Base-by-base conservation (phyloP, 2,113 vertebrate species). In the Saguinus imperator region DNA sequence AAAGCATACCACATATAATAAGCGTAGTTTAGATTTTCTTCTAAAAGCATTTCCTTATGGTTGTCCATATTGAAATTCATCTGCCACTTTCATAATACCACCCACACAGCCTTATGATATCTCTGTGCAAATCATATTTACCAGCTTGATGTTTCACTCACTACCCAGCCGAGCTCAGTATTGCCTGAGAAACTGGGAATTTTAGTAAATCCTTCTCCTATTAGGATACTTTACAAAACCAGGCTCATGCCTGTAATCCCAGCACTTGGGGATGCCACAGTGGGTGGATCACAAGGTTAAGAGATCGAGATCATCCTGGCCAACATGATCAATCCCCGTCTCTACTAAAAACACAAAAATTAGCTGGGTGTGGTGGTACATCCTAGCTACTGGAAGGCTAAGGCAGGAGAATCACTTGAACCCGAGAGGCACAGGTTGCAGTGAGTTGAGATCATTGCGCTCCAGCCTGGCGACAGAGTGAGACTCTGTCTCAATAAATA, bases 41-140 rank as follows among this genome's bases (percentile, higher is more conserved):
- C 14, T 92, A 87, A 92, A 96, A 84, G 10, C 2, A 55, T 70
- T 57, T 85, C 18, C 29, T 93, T 87, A 55, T 57, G 61, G 68
- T 66, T 94, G 12, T 64, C 76, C 32, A 77, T 81, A 77, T 85
- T 85, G 64, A 95, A 93, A 55, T 94, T 75, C 17, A 92, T 68
- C 80, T 87, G 23, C 21, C 61, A 87, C 81, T 81, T 93, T 91
- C 43, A 61, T 87, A 72, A 76, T 40, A 50, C 8, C 20, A 81
- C 64, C n/a, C 11, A 92, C 75, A 82, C 21, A 88, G 21, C 6
- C 2, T 79, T 87, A 27, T 70, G 17, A 37, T 55, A 52, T 21
- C 43, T 32, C 58, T 7, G 43, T 35, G 50, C 12, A 79, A 87
- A 87, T 35, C 43, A 13, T 8, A 81, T 43, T 64, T 86, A 55